Percentiles rank a stretch among this genome's conserved stretches.
Conservation (phyloP, 1,140 invertebrate species). For the Caerostris darwini region DNA sequence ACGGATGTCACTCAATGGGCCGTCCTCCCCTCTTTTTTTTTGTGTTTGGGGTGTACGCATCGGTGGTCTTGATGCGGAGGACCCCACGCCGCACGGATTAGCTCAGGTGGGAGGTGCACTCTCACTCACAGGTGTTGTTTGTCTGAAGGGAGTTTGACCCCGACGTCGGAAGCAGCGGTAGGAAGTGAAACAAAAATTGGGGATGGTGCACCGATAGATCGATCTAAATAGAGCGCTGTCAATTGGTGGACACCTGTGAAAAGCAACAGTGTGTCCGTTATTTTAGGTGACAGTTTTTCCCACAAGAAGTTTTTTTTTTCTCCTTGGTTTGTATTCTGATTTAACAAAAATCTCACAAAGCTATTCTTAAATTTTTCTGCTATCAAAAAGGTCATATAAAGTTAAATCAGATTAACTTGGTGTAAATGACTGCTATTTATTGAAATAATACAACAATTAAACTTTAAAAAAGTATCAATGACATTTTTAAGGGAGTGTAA, state of each 20-base stretch:
- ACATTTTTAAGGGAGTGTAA: too few species aligned
- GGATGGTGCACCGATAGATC: background rate
- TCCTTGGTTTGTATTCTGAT: too few species aligned
- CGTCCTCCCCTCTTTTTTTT: background rate
- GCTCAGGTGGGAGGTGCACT: constrained; percentile 16
- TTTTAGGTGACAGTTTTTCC: background rate
- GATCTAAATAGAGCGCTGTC: background rate
- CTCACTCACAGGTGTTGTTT: constrained; percentile 39
- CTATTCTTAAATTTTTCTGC: too few species aligned
- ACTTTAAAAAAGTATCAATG: too few species aligned
- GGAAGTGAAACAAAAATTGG: background rate
- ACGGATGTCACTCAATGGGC: constrained; percentile 1
- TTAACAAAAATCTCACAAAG: too few species aligned
- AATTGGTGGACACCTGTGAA: background rate
- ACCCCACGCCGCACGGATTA: constrained; percentile 22
- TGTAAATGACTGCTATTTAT: too few species aligned
- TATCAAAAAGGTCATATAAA: too few species aligned
- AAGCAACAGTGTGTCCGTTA: background rate
- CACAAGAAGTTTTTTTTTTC: too few species aligned
- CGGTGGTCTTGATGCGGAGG: background rate
- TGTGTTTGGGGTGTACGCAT: background rate
- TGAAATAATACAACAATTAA: too few species aligned
- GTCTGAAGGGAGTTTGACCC: constrained; percentile 31
- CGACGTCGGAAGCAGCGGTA: background rate
- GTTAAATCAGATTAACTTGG: too few species aligned